These are phyloP conservation scores for Lethenteron reissneri DNA, from an alignment of 2,113 vertebrate genomes.

Conservation along the genomic window DNA sequence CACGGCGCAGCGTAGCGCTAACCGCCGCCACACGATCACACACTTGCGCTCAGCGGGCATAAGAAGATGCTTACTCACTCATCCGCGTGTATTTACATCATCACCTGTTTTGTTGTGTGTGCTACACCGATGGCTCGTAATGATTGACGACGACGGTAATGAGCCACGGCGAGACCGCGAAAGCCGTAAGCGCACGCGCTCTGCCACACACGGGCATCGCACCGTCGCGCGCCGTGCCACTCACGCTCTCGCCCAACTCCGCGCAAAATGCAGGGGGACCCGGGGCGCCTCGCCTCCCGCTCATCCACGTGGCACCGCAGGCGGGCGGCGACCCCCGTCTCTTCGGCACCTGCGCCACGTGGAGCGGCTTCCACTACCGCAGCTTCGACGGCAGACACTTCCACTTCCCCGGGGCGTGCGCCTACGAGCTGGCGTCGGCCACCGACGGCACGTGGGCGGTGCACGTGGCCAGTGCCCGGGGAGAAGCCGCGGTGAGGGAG, in stretches of 20 bases:
- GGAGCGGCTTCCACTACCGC: slow-evolving; percentile 48
- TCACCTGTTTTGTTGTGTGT: no score
- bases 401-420: slow-evolving; percentile 40
- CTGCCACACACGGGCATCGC: no score
- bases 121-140: no score
- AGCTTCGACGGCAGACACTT: slow-evolving; percentile 57
- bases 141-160: no score
- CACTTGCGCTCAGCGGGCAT: no score
- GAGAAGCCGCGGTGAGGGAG: background rate
- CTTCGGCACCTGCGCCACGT: slow-evolving; percentile 38
- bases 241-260: no score
- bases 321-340: slow-evolving; percentile 16
- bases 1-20: no score
- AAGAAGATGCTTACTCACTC: no score
- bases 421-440: slow-evolving; percentile 37
- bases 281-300: slow-evolving; percentile 13
- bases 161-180: background rate
- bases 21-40: no score
- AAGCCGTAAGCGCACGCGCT: background rate
- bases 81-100: no score
- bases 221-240: background rate
- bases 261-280: slow-evolving; percentile 17
- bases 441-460: slow-evolving; percentile 43
- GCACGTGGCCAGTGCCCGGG: slow-evolving; percentile 17
- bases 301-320: slow-evolving; percentile 20